phyloP scores from a whole-genome alignment of 2,888 invertebrate genomes.

The Pimpla rufipes region DNA sequence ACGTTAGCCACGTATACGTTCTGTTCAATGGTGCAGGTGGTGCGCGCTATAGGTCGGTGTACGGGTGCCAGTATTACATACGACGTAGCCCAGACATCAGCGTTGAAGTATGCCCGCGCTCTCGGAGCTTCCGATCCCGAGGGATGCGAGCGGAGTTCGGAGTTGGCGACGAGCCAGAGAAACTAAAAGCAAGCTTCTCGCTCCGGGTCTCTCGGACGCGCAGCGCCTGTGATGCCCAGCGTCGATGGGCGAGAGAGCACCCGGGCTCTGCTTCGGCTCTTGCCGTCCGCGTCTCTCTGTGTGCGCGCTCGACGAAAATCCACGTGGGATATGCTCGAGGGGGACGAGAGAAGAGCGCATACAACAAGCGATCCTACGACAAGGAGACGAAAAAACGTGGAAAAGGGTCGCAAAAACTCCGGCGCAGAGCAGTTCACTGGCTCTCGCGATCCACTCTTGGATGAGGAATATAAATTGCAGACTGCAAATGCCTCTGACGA shows the following conservation, averaged over 20 bases:
- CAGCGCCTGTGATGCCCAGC: slow-evolving; percentile 37
- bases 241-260: slow-evolving; percentile 17
- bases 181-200: slow-evolving; percentile 63
- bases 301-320: slow-evolving; percentile 49
- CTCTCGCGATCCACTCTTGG: slow-evolving; percentile 53
- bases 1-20: background rate
- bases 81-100: slow-evolving; percentile 19
- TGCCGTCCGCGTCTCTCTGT: background rate
- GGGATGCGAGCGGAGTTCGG: slow-evolving; percentile 45
- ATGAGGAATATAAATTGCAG: slow-evolving; percentile 62
- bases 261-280: slow-evolving; percentile 44
- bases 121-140: slow-evolving; percentile 57
- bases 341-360: slow-evolving; percentile 38
- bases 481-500: slow-evolving; percentile 44
- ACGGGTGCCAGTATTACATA: slow-evolving; percentile 2
- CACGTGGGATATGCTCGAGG: slow-evolving; percentile 55
- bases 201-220: slow-evolving; percentile 51
- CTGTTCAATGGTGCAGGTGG: background rate
- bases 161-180: slow-evolving; percentile 62
- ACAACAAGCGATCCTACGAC: slow-evolving; percentile 9
- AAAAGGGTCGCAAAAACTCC: slow-evolving; percentile 23
- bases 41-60: slow-evolving; percentile 5
- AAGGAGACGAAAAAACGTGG: background rate
- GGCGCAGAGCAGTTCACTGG: slow-evolving; percentile 16
- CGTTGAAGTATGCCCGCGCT: slow-evolving; percentile 42